Evolutionary conservation across 1,140 invertebrate genomes (phyloP), one percentile per base, ranked within the genome.

Genomic region (Drosophila repleta): DNA sequence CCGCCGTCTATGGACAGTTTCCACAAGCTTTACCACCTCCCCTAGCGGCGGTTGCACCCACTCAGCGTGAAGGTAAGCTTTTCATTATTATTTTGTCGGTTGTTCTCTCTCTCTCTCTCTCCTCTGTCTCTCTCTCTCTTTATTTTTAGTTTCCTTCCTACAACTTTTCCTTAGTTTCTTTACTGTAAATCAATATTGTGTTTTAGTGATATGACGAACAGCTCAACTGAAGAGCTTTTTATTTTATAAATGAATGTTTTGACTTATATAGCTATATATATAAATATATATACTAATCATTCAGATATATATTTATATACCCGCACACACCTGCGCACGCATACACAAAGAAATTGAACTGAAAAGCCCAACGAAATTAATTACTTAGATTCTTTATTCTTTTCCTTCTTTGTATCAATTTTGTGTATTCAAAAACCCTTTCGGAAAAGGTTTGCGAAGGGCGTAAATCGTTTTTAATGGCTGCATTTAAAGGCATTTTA

Each of bases 1-100:
- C 97, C 92, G 96, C 97, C 93, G 96, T 98, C 92, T 98, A 98
- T 94, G 96, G 97, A 92, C 97, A 98, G 94, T 97, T 97, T 94
- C 97, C 97, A 93, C 97, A 98, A 94, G 96, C 97, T 90, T 96
- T 98, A 91, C 96, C 96, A 91, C 97, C 97, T 93, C 96, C 97
- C 92, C 95, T 97, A 94, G 95, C 96, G 87, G 95, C 97, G 84
- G 96, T 97, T 92, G 96, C 97, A 84, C 95, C 96, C 66, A 95
- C 96, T 91, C 97, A 97, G 93, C 96, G 97, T 94, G 97, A 98
- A 97, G 97, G 97, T 97, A 97, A 97, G 95, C 93, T 81, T 82
- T 89, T 79, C 74, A 74, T 88, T 88, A 79, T 85, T 53, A 74
- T 79, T 80, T 88, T 26, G 60, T 81, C 53, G 52, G 39, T 63